Conservation (phyloP, 2,113 vertebrate genomes). For the Spea bombifrons region DNA sequence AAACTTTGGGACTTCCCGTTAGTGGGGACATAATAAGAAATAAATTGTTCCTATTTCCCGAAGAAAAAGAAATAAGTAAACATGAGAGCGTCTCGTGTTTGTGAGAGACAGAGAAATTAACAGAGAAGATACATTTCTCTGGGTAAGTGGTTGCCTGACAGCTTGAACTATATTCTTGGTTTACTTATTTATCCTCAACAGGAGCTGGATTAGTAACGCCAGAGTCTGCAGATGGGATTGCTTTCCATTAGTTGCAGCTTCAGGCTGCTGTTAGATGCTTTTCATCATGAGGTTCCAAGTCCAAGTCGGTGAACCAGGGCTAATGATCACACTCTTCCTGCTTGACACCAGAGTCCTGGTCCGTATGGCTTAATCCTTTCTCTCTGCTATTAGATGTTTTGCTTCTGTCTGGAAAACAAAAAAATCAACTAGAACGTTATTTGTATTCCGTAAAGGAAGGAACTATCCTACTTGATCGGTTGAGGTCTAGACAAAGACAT, state of each 20-base stretch:
- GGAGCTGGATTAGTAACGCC: conserved; percentile 61
- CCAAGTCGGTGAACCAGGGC: conserved; percentile 59
- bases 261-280: conserved; percentile 58
- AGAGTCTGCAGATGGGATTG: conserved; percentile 62
- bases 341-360: conserved; percentile 53
- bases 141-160: conserved; percentile 50
- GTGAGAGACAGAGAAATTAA: background rate
- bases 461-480: background rate
- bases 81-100: no score
- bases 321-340: conserved; percentile 62
- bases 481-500: background rate
- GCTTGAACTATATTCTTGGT: conserved; percentile 54
- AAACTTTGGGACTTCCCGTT: no score
- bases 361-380: conserved; percentile 49
- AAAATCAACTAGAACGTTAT: background rate
- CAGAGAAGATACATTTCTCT: background rate
- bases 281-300: conserved; percentile 57
- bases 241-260: conserved; percentile 62
- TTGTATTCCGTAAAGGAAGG: background rate
- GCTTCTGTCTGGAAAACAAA: background rate
- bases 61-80: no score
- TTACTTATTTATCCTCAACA: conserved; percentile 58
- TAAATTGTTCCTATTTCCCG: no score
- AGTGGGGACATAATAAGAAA: no score
- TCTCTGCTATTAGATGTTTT: conserved; percentile 44